phyloP scores from a whole-genome alignment of 2,888 invertebrate genomes.

The Petrolisthes manimaculis region DNA sequence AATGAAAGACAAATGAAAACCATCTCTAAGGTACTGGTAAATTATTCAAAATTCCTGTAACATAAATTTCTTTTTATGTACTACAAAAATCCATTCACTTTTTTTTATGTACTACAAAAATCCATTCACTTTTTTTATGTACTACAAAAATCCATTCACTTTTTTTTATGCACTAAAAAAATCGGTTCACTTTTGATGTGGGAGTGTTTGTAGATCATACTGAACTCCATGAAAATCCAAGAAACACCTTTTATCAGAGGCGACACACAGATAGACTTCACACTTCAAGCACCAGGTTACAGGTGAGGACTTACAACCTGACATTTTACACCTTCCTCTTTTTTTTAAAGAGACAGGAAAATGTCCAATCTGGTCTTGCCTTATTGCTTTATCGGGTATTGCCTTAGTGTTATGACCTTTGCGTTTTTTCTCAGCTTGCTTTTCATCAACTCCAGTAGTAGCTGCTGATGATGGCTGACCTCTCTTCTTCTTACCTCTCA shows the following conservation, averaged over 20 bases:
- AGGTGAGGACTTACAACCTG: conserved; percentile 21
- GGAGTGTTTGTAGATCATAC: conserved; percentile 17
- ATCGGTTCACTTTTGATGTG: conserved; percentile 30
- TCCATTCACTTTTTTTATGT: no score
- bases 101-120: no score
- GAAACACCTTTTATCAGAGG: conserved; percentile 13
- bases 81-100: no score
- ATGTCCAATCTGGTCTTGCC: conserved; percentile 35
- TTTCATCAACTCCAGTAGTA: conserved; percentile 8
- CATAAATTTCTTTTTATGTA: no score
- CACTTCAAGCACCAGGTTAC: conserved; percentile 30
- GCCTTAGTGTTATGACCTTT: conserved; percentile 25
- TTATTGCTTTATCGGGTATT: conserved; percentile 20
- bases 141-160: no score
- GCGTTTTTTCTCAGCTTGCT: conserved; percentile 23
- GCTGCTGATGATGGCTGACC: conserved; percentile 25
- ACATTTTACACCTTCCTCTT: conserved; percentile 28
- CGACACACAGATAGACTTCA: conserved; percentile 7
- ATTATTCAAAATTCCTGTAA: no score
- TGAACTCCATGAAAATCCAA: conserved; percentile 23
- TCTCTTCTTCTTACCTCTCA: conserved; percentile 30
- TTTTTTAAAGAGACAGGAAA: conserved; percentile 11
- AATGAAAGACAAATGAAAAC: no score
- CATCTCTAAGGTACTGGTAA: no score
- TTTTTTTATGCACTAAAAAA: no score